Conservation (phyloP, 2,888 invertebrate species). For the Eulithis prunata region DNA sequence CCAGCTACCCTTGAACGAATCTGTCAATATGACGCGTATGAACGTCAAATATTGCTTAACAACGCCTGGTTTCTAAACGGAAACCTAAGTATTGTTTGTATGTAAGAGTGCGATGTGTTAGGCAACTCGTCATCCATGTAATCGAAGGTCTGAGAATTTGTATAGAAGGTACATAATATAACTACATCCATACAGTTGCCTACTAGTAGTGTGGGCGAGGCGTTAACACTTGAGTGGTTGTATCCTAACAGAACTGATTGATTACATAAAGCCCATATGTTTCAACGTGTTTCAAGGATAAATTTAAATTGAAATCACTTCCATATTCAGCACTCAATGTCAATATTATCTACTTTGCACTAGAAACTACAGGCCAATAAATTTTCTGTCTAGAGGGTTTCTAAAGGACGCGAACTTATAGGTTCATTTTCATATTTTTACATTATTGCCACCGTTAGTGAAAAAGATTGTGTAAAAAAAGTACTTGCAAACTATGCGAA, state of each 20-base stretch:
- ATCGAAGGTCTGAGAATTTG: constrained; percentile 65
- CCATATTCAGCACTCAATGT: constrained; percentile 20
- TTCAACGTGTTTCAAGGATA: constrained; percentile 27
- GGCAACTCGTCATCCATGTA: constrained; percentile 72
- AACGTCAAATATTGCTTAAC: constrained; percentile 62
- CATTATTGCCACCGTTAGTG: not conserved
- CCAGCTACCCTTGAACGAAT: constrained; percentile 47
- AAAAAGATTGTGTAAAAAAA: no score
- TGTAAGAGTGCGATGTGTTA: constrained; percentile 53
- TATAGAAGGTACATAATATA: constrained; percentile 13
- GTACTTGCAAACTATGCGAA: no score
- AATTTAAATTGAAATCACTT: constrained; percentile 25
- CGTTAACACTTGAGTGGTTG: constrained; percentile 45
- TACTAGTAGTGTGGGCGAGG: constrained; percentile 47
- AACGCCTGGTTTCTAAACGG: constrained; percentile 72
- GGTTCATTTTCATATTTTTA: constrained; percentile 2
- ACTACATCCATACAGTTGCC: constrained; percentile 33
- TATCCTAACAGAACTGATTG: constrained; percentile 32
- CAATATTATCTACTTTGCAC: constrained; percentile 15
- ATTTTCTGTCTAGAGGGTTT: constrained; percentile 24
- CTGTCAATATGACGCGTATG: constrained; percentile 51
- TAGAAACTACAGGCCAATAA: constrained; percentile 12
- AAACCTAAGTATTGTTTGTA: constrained; percentile 66
- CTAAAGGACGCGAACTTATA: constrained; percentile 21
- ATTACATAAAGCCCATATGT: constrained; percentile 32